phyloP scores from a whole-genome alignment of 2,888 invertebrate genomes.

The Halictus quadricinctus region DNA sequence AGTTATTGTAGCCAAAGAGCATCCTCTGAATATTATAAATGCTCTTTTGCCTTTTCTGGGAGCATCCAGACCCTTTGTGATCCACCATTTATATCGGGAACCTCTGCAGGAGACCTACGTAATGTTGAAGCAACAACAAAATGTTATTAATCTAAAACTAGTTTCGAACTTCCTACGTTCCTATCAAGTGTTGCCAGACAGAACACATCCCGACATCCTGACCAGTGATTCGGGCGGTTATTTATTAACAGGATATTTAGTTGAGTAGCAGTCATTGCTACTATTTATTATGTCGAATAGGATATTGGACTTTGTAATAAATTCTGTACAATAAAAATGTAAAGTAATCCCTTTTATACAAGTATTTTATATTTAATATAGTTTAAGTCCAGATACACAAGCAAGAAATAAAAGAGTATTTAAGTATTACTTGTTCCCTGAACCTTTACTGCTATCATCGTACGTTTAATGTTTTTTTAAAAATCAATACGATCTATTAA shows the following conservation, averaged over 20 bases:
- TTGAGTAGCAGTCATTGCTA: conserved; percentile 47
- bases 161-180: conserved; percentile 94
- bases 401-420: conserved; percentile 18
- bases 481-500: too few species aligned
- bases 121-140: conserved; percentile 88
- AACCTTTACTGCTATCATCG: background rate
- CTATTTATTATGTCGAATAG: background rate
- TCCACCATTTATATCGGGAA: conserved; percentile 92
- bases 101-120: conserved; percentile 93
- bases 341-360: conserved; percentile 12
- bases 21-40: conserved; percentile 91
- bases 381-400: background rate
- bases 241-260: conserved; percentile 88
- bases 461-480: too few species aligned
- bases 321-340: conserved; percentile 8
- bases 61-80: conserved; percentile 92
- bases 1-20: conserved; percentile 91
- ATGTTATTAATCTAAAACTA: conserved; percentile 90
- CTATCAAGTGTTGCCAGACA: conserved; percentile 94
- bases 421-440: background rate
- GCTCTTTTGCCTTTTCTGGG: conserved; percentile 90
- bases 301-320: background rate
- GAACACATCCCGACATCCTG: conserved; percentile 97
- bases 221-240: conserved; percentile 96
- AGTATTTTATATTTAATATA: conserved; percentile 11